Percentiles rank a stretch among this genome's conserved stretches.
Evolutionary conservation across 2,888 invertebrate species (phyloP).

Genomic region (Drosophila mettleri): DNA sequence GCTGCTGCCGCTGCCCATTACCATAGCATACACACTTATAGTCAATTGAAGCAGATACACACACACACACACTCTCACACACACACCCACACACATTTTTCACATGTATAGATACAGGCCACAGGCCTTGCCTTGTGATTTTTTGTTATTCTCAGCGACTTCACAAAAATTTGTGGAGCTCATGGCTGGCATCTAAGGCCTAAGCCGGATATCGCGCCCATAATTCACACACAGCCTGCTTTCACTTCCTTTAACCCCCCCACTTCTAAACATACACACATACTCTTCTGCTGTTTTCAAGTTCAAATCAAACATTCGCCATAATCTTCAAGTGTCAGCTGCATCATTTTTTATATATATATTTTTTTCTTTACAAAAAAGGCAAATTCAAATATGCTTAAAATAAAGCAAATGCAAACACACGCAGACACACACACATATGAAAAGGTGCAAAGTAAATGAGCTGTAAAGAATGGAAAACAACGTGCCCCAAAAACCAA

Average conservation of each 20-base stretch:
- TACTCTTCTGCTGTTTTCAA: conserved; percentile 56
- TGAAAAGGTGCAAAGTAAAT: conserved; percentile 71
- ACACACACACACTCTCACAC: conserved; percentile 8
- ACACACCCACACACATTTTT: conserved; percentile 9
- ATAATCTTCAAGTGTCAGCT: conserved; percentile 74
- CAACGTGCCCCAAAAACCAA: conserved; percentile 37
- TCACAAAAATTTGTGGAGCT: conserved; percentile 58
- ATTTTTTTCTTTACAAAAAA: conserved; percentile 34
- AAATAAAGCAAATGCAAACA: conserved; percentile 43
- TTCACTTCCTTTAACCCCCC: conserved; percentile 57
- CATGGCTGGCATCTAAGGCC: conserved; percentile 53
- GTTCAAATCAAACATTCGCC: conserved; percentile 78
- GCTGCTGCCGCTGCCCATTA: conserved; percentile 48
- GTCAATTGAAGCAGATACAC: conserved; percentile 58
- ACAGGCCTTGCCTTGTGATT: conserved; percentile 19
- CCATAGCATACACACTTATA: conserved; percentile 57
- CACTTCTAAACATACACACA: neutral
- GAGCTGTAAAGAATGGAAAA: conserved; percentile 58
- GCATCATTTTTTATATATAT: conserved; percentile 51
- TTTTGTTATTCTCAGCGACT: conserved; percentile 39
- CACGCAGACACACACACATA: conserved; percentile 13
- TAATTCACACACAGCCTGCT: conserved; percentile 50
- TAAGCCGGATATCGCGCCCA: conserved; percentile 69
- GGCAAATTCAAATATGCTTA: conserved; percentile 47
- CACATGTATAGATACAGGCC: neutral